Base-by-base conservation (phyloP, 1,140 invertebrate species). In the Acromyrmex charruanus region DNA sequence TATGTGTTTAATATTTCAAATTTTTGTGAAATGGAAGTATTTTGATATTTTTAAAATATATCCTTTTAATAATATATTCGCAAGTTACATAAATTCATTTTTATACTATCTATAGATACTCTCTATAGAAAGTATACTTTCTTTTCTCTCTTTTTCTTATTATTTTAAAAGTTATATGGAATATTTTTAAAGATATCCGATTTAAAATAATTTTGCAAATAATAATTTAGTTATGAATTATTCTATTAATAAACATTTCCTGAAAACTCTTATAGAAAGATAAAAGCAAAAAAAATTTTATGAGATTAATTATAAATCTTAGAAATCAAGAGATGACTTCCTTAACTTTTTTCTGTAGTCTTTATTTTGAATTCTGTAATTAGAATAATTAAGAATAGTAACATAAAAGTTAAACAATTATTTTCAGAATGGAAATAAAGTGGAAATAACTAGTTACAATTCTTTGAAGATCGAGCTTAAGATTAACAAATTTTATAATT, bases 331-430 rank as follows among this genome's bases (percentile, higher is more conserved):
- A 25, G 9, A 16, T 25, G 25, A 25, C 3, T 77, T 21, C 5
- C 31, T 49, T 55, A 31, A 61, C 21, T 39, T 5, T 0, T 75
- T 39, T 61, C 0, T 25, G 14, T 28, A 25, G 14, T 25, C 1
- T 28, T 18, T 44, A 44, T 61, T 77, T 16, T 12, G 18, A 77
- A 77, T 61, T 44, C 5, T 5, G 2, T 59, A 49, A 75, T 25
- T 75, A 35, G 58, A 63, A 77, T 77, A n/a, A 65, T 63, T 65
- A 77, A 1, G 21, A 61, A 44, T 28, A 28, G 9, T 16, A 51
- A 7, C 2, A 44, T 10, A 16, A 51, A 51, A 51, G 3, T 51
- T 51, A 51, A 51, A 51, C 3, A 51, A 51, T 51, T 51, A 51
- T 51, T 51, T 51, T 14, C 9, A 51, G 49, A 51, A 51, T 51